Base-by-base conservation (phyloP, 2,113 vertebrate genomes). In the Rhinolophus ferrumequinum region DNA sequence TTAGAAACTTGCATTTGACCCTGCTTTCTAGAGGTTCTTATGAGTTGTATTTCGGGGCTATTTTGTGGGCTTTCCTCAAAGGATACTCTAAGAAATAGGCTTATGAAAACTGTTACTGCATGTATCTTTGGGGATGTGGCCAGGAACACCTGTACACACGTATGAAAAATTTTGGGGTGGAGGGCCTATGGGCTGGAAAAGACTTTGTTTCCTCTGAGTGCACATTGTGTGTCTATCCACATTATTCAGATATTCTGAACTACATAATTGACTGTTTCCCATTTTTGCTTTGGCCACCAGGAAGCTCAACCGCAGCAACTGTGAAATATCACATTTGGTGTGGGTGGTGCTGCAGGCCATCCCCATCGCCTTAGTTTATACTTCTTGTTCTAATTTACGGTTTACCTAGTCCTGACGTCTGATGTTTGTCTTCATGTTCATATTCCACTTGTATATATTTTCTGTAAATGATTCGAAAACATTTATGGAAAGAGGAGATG, bases 221-320 rank as follows among this genome's bases (percentile, higher is more conserved):
- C 8, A 77, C n/a, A 69, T 56, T 41, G 41, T 41, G 41, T 38
- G 7, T 70, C 38, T 62, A n/a, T 80, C 50, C 22, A 50, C 2
- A 33, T 3, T 22, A 11, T 44, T 81, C 79, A 89, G 30, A 30
- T 66, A 56, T 47, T 93, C 64, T 24, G 58, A 89, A 28, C 10
- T 21, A 35, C 6, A 8, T 41, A 47, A 82, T 75, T 75, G 10
- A 81, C 38, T 62, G 6, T 70, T 90, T 88, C 16, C 44, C 47
- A 72, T 60, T 76, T 93, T 94, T 88, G 58, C 52, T 82, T 77
- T 95, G 91, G 60, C 67, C 15, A 52, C 77, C 60, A 88, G 88
- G 82, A 44, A 97, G 72, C 77, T 96, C 77, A 64, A 12, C 19
- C 47, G 8, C 6, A 64, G 38, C 16, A 41, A 14, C 21, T 28